These are phyloP conservation scores for Channallabes apus DNA, from an alignment of 2,797 vertebrate species.

Conservation along the genomic window DNA sequence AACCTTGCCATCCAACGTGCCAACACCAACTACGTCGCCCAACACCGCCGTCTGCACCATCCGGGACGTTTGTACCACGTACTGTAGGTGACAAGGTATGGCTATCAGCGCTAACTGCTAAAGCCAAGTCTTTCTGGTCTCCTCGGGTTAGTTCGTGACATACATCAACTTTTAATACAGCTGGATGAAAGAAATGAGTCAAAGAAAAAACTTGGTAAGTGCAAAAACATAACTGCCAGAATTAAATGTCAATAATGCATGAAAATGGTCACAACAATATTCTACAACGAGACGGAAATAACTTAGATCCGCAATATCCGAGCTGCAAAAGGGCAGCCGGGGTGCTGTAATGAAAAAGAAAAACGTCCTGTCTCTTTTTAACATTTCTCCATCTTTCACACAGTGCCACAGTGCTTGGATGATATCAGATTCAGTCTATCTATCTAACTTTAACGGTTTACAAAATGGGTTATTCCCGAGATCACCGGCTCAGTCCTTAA, in stretches of 20 bases:
- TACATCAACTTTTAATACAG: too few species aligned
- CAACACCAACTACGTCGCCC: too few species aligned
- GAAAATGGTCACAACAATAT: not conserved
- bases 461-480: not conserved
- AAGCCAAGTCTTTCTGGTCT: too few species aligned
- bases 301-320: not conserved
- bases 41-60: too few species aligned
- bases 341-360: not conserved
- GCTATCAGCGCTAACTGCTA: too few species aligned
- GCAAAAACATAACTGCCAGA: too few species aligned
- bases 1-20: too few species aligned
- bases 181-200: too few species aligned
- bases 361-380: not conserved
- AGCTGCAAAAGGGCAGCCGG: not conserved
- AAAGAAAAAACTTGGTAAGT: too few species aligned
- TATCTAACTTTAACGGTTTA: not conserved
- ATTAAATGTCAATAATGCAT: not conserved
- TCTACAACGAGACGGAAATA: not conserved
- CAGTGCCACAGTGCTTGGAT: not conserved
- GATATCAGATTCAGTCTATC: not conserved
- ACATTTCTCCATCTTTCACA: constrained; percentile 17
- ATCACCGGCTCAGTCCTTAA: not conserved
- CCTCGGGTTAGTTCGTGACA: too few species aligned
- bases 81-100: too few species aligned
- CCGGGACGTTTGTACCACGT: too few species aligned